Percentiles rank a stretch among this genome's conserved stretches.
Conservation (phyloP, 2,888 invertebrate genomes). For the Ophion ventricosus region DNA sequence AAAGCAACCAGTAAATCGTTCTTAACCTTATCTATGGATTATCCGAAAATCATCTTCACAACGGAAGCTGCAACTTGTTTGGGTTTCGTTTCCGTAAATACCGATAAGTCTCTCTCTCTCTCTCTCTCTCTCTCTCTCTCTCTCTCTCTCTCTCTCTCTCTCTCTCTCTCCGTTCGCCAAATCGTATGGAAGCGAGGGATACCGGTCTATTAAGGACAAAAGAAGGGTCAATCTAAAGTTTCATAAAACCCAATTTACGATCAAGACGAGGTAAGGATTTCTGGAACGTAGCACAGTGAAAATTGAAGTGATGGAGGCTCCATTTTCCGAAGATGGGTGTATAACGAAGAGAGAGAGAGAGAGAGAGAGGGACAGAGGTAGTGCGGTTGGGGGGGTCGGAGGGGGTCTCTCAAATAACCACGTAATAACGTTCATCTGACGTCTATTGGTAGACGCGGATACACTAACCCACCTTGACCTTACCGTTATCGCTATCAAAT, state of each 20-base stretch:
- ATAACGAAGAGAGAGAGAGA: constrained; percentile 38
- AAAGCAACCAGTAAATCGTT: too few species aligned
- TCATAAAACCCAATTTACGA: not conserved
- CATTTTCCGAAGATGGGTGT: constrained; percentile 50
- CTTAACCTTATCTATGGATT: too few species aligned
- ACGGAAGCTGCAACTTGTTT: too few species aligned
- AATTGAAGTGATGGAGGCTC: constrained; percentile 25
- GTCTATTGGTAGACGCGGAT: constrained; percentile 49
- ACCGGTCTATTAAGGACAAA: not conserved
- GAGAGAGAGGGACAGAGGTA: not conserved
- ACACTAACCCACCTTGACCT: constrained; percentile 53
- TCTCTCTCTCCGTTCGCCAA: not conserved
- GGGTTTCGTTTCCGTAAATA: too few species aligned
- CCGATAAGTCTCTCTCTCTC: too few species aligned
- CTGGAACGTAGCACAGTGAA: constrained; percentile 3
- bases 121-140: too few species aligned
- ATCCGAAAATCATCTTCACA: too few species aligned
- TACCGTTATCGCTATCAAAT: constrained; percentile 61
- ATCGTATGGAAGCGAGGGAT: not conserved
- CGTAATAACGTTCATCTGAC: constrained; percentile 61
- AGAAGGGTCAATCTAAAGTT: not conserved
- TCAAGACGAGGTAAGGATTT: not conserved
- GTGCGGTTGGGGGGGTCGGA: not conserved
- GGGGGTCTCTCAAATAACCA: constrained; percentile 58
- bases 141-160: too few species aligned